Percentiles rank a stretch among this genome's conserved stretches.
Evolutionary conservation across 2,797 vertebrate genomes (phyloP).

Genomic region (Tokudaia muenninki): DNA sequence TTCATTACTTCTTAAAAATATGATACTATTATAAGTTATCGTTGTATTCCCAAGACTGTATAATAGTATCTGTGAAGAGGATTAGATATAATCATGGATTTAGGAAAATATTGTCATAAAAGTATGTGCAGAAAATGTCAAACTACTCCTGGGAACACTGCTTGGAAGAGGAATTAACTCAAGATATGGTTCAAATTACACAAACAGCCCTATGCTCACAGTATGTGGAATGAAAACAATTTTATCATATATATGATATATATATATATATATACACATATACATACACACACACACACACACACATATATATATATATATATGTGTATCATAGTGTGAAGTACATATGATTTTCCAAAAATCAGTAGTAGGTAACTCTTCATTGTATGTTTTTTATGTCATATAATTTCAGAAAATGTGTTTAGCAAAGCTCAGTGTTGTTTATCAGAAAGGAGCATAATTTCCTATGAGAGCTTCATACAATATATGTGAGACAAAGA

Average conservation of each 20-base stretch:
- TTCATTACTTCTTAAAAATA: constrained; percentile 23
- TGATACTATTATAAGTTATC: background rate
- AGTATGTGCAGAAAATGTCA: constrained; percentile 11
- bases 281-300: too few species aligned
- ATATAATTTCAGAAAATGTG: background rate
- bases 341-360: constrained; percentile 8
- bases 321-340: background rate
- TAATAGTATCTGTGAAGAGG: background rate
- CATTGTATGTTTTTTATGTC: background rate
- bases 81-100: constrained; percentile 29
- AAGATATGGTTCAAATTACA: background rate
- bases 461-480: background rate
- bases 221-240: background rate
- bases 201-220: background rate
- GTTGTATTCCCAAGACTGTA: constrained; percentile 9
- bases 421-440: background rate
- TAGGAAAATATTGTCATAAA: constrained; percentile 54
- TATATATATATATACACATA: too few species aligned
- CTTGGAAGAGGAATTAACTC: constrained; percentile 20
- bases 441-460: background rate
- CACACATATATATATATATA: too few species aligned
- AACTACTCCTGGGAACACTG: background rate
- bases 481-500: background rate
- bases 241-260: background rate
- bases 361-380: background rate